These are phyloP conservation scores for Spongilla lacustris DNA, from an alignment of 37 sponge, comb jelly and placozoan species.

Conservation along the genomic window DNA sequence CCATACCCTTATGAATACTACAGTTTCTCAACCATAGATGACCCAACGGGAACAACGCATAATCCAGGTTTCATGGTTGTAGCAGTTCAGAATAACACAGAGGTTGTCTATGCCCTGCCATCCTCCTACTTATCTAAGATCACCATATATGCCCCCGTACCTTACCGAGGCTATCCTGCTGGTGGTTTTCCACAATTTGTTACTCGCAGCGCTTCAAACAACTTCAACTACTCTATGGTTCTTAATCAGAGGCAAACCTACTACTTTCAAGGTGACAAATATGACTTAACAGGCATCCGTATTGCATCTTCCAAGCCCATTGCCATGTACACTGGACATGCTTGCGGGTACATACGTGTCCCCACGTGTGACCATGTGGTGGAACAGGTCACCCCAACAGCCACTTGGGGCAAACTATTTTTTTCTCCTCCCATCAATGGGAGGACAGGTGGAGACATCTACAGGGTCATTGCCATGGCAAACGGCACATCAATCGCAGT, in stretches of 20 bases:
- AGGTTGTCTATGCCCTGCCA: not conserved
- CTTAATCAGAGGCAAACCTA: not conserved
- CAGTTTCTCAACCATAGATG: not conserved
- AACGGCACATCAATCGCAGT: conserved; percentile 33
- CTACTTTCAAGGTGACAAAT: not conserved
- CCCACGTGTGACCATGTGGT: conserved; percentile 52
- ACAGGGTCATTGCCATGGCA: conserved; percentile 38
- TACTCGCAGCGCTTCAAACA: not conserved
- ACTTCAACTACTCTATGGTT: not conserved
- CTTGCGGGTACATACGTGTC: not conserved
- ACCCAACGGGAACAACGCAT: not conserved
- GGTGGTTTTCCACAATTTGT: not conserved
- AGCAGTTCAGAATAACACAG: not conserved
- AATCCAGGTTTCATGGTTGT: not conserved
- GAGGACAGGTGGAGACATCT: conserved; percentile 19
- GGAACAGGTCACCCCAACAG: conserved; percentile 67
- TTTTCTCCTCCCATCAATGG: conserved; percentile 29
- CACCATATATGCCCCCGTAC: not conserved
- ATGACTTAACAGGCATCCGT: not conserved
- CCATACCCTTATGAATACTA: not conserved
- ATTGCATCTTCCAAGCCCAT: not conserved
- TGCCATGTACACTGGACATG: not conserved
- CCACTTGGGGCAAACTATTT: conserved; percentile 60
- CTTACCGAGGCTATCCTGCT: not conserved
- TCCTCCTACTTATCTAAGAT: not conserved